A percentile compares a stretch with the other conserved stretches of the same genome.
These are phyloP conservation scores for Cheiracanthium punctorium DNA, from an alignment of 2,888 invertebrate species.

Conservation along the genomic window DNA sequence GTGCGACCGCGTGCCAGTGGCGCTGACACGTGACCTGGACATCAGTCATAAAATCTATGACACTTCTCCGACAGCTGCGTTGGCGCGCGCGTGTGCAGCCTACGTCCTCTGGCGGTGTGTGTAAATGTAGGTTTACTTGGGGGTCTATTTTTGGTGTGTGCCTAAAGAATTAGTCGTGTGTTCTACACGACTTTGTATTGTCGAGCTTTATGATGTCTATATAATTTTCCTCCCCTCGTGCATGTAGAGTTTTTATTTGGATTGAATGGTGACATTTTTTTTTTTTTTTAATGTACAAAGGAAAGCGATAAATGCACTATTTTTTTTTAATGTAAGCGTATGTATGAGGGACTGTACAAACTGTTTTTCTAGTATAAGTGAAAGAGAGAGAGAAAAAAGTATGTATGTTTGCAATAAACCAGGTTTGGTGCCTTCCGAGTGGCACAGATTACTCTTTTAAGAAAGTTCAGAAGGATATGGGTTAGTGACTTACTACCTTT, in stretches of 20 bases:
- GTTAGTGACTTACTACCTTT: no score
- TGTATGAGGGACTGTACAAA: no score
- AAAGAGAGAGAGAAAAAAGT: no score
- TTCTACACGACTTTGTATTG: not conserved
- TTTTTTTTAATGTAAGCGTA: no score
- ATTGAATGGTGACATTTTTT: not conserved
- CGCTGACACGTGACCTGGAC: conserved; percentile 48
- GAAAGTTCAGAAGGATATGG: no score
- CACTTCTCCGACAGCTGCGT: conserved; percentile 40
- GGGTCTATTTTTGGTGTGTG: conserved; percentile 23
- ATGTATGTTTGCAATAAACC: no score
- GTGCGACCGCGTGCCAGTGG: conserved; percentile 23
- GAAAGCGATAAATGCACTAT: no score
- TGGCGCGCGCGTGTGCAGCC: not conserved
- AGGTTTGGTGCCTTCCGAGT: no score
- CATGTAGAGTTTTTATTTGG: not conserved
- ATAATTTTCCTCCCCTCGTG: not conserved
- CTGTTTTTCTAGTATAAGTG: no score
- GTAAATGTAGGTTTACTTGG: not conserved
- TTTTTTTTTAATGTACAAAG: no score
- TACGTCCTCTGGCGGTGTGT: not conserved
- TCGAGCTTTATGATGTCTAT: not conserved
- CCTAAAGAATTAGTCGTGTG: not conserved
- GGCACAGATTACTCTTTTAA: no score
- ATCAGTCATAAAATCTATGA: conserved; percentile 47